Percentiles rank a stretch among this genome's conserved stretches.
phyloP scores from a whole-genome alignment of 2,797 vertebrate genomes.

The Alca torda region DNA sequence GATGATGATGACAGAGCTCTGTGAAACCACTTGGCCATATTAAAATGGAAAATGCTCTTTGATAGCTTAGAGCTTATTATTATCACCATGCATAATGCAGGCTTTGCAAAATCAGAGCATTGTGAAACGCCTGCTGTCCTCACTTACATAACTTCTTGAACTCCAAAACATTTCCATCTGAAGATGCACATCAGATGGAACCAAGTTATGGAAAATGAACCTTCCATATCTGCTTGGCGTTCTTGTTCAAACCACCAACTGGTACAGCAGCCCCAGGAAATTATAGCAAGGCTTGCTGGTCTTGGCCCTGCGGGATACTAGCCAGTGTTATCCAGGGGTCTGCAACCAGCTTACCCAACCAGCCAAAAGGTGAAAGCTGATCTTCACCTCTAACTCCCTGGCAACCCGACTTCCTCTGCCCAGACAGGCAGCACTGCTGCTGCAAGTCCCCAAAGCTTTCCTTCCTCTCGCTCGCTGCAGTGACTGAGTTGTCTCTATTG shows the following conservation, averaged over 20 bases:
- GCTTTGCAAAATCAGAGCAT: not conserved
- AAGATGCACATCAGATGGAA: not conserved
- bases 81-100: not conserved
- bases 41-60: not conserved
- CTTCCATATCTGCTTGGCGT: not conserved
- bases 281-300: not conserved
- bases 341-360: not conserved
- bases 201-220: not conserved
- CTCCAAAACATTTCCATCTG: not conserved
- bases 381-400: not conserved
- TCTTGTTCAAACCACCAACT: not conserved
- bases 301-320: not conserved
- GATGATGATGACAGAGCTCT: not conserved
- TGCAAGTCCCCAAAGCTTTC: not conserved
- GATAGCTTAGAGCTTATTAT: constrained; percentile 18
- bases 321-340: not conserved
- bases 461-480: not conserved
- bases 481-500: not conserved
- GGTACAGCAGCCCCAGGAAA: not conserved
- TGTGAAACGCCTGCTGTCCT: not conserved
- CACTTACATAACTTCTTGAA: not conserved
- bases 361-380: not conserved
- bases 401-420: not conserved
- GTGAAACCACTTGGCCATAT: not conserved
- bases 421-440: not conserved